Evolutionary conservation across 2,113 vertebrate genomes (phyloP), one percentile per base, ranked within the genome.

Genomic region (Microcebus lehilahytsara): DNA sequence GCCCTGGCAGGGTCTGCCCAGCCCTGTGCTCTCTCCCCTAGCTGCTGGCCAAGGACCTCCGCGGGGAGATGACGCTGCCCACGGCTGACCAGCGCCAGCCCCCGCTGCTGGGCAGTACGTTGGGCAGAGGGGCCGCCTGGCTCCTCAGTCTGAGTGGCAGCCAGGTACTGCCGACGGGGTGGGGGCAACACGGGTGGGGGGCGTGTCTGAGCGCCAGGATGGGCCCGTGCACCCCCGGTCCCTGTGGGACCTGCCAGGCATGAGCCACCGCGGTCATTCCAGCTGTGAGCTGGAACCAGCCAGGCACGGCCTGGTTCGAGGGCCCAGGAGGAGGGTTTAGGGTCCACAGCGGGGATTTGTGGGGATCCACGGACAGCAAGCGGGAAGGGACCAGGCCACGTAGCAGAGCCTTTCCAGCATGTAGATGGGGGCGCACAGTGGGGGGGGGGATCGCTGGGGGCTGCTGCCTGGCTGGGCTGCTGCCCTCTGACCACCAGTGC

Each of bases 21-120:
- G 13, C 23, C 30, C 49, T 10, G 27, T 93, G 85, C 93, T 46
- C 67, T 95, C 91, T 37, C 66, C 97, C 92, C 49, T 93, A 99
- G 99, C 98, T 99, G 99, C 99, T 99, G 98, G 98, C 97, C 97
- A 98, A 98, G 96, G 99, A 99, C 98, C 99, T 99, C 69, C 98
- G 99, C 16, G 99, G 99, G 85, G 99, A 99, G 98, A 99, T 99
- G 99, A 99, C 98, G 4, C 96, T 98, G 60, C 98, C 99, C 0
- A 0, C 0, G 14, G 85, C 98, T 3, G 98, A 97, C 0, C 98
- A 98, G 96, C 95, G 96, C 95, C 98, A 97, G 96, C 97, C 99
- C 87, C 98, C 98, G 49, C 98, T 99, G 83, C 98, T 93, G 79
- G 98, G 99, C 97, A 99, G 99, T 98, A 97, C 97, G 40, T 99